Conservation (phyloP, 2,888 invertebrate species). For the Amphipoea lucens region DNA sequence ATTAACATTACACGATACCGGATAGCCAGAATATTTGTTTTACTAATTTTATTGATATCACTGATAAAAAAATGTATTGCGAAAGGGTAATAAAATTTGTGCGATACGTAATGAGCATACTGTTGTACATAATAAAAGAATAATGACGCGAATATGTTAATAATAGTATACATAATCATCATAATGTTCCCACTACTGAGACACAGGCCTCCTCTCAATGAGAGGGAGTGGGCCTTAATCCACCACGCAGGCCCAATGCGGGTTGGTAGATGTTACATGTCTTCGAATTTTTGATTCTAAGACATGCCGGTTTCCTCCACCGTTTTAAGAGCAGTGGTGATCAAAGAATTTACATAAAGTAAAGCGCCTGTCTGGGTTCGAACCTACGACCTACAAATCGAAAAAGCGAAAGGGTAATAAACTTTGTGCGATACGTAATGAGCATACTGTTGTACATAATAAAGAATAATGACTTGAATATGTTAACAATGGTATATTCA, state of each 20-base stretch:
- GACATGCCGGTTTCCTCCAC: too few species aligned
- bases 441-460: conserved; percentile 12
- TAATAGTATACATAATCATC: conserved; percentile 21
- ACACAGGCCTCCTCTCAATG: too few species aligned
- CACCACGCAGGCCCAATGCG: too few species aligned
- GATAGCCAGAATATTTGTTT: conserved; percentile 22
- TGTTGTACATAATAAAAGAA: conserved; percentile 12
- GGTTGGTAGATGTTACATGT: too few species aligned
- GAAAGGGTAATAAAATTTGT: conserved; percentile 40
- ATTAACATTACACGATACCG: conserved; percentile 2
- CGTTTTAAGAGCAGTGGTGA: too few species aligned
- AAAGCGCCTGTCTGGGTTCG: too few species aligned
- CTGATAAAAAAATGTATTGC: conserved; percentile 15
- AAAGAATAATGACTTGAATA: conserved; percentile 4
- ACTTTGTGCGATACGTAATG: conserved; percentile 11
- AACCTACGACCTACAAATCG: too few species aligned
- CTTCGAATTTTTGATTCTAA: too few species aligned
- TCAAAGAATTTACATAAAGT: too few species aligned
- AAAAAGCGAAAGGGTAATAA: conserved; percentile 37
- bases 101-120: conserved; percentile 10
- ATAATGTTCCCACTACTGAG: too few species aligned
- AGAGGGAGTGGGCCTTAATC: too few species aligned
- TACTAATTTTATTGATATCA: conserved; percentile 39
- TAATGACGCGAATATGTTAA: conserved; percentile 17
- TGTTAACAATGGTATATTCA: conserved; percentile 36